Base-by-base conservation (phyloP, 2,797 vertebrate species). In the Telmatherina bonti region DNA sequence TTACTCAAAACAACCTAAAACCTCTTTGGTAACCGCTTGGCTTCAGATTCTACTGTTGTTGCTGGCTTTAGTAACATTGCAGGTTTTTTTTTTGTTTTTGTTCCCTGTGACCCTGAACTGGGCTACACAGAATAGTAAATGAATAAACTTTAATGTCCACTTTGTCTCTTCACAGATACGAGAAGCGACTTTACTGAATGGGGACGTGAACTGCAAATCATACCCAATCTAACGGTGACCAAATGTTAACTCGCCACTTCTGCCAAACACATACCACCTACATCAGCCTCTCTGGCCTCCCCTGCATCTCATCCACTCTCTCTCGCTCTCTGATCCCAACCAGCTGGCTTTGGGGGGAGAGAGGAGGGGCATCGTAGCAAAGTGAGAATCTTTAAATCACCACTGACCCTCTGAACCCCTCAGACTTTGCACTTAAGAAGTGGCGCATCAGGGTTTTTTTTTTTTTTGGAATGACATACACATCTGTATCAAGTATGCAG, bases 181-280 rank as follows among this genome's bases (percentile, higher is more conserved):
- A 97, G 94, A 97, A 97, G 92, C 95, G 96, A 82, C 96, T 97
- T 74, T 98, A 96, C 94, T 98, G 94, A 96, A 56, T 78, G 75
- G 11, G 70, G 83, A 57, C 79, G 74, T 8, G 70, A 82, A 66
- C 67, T 71, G 64, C 71, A 66, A 59, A 76, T 78, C 59, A 60
- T 56, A 22, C 76, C 88, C 55, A 60, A 83, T 69, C 82, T 74
- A 35, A 86, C 80, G 65, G 82, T 90, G 83, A 93, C 93, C 91
- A 95, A 94, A 93, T 85, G 80, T 75, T 79, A 31, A 89, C 88
- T 51, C 58, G 76, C 80, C 85, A 86, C 89, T 79, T 91, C 83
- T 86, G 84, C 87, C 76, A 63, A 74, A 75, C 16, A 38, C 60
- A 31, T 68, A 67, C 55, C 82, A 49, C 82, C 73, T 33, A 59